phyloP scores from a whole-genome alignment of 2,113 vertebrate species.

The Mungos mungo region DNA sequence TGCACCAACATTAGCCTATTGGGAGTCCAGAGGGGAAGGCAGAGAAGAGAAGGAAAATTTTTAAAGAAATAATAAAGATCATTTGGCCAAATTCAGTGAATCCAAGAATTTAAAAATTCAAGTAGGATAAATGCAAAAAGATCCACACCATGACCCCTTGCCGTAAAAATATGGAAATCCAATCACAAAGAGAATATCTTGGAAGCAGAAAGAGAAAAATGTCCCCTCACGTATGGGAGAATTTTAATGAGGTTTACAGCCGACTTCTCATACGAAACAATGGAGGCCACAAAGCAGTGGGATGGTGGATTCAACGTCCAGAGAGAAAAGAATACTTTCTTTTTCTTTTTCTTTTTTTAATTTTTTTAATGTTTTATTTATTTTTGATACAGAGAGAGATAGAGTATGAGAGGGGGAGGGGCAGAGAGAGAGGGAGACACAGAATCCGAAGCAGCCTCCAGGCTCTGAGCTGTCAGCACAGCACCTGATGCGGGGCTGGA shows the following conservation, averaged over 20 bases:
- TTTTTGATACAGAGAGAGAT: no score
- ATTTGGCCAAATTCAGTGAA: neutral
- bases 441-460: no score
- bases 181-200: neutral
- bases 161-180: neutral
- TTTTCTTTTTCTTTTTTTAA: no score
- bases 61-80: neutral
- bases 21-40: neutral
- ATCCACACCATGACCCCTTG: neutral
- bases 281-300: neutral
- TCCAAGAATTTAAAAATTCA: neutral
- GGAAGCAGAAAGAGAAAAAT: neutral
- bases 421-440: no score
- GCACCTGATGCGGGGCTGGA: no score
- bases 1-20: rapidly evolving
- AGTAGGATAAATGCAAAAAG: neutral
- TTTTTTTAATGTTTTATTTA: no score
- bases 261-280: neutral
- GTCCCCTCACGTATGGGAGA: neutral
- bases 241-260: neutral
- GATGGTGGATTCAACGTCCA: neutral
- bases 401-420: no score
- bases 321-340: neutral
- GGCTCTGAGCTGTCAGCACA: no score
- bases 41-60: neutral